These are phyloP conservation scores for Scophthalmus maximus DNA, from an alignment of 2,113 vertebrate genomes.

Conservation along the genomic window DNA sequence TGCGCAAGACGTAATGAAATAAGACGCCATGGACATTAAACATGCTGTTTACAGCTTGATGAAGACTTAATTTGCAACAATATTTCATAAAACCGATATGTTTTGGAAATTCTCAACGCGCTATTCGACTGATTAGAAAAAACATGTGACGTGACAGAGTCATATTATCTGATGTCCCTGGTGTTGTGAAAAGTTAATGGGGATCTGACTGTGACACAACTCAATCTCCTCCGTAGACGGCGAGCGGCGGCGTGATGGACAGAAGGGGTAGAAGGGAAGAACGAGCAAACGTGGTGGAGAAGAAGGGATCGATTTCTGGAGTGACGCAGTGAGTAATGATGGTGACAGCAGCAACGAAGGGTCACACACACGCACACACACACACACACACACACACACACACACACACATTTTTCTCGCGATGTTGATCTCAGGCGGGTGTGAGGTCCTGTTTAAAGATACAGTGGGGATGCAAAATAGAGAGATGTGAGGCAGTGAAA, in stretches of 20 bases:
- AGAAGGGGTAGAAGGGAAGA: slow-evolving; percentile 1
- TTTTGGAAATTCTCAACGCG: background rate
- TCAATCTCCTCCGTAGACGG: slow-evolving; percentile 27
- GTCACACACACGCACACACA: slow-evolving; percentile 24
- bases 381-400: too few relatives aligned
- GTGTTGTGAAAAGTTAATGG: background rate
- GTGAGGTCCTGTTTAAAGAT: slow-evolving; percentile 6
- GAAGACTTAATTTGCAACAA: background rate
- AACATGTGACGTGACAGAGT: background rate
- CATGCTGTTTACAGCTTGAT: background rate
- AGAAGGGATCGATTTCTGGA: slow-evolving; percentile 36
- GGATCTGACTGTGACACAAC: slow-evolving; percentile 1
- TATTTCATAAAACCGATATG: too few relatives aligned
- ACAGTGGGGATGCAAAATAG: slow-evolving; percentile 6
- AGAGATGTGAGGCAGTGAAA: slow-evolving; percentile 4
- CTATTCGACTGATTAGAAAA: slow-evolving; percentile 7
- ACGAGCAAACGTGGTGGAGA: background rate
- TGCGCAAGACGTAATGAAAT: background rate
- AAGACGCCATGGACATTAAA: background rate
- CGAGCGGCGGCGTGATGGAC: slow-evolving; percentile 3
- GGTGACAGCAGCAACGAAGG: slow-evolving; percentile 22
- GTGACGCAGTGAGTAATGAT: slow-evolving; percentile 35
- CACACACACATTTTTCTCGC: too few relatives aligned
- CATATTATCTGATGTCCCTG: background rate
- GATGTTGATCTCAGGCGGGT: background rate